Conservation (phyloP, 2,888 invertebrate species). For the Minunthozetes semirufus region DNA sequence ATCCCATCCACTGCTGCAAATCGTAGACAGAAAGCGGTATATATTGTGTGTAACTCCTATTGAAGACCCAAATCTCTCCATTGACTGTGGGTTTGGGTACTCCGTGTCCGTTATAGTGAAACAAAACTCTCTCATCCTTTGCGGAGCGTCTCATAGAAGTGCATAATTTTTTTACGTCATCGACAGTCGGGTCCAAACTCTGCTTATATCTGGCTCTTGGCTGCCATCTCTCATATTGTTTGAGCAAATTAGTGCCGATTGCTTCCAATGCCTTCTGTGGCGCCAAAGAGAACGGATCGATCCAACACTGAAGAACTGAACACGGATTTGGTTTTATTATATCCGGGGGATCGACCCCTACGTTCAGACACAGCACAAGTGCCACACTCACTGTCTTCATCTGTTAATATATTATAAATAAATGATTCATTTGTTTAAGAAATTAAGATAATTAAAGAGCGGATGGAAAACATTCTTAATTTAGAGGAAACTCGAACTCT, state of each 20-base stretch:
- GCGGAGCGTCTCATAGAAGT: constrained; percentile 88
- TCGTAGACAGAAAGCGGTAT: constrained; percentile 98
- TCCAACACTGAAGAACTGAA: constrained; percentile 93
- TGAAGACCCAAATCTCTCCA: constrained; percentile 99
- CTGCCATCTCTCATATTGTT: constrained; percentile 98
- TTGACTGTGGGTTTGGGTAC: constrained; percentile 96
- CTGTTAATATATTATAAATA: constrained; percentile 51
- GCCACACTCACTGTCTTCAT: constrained; percentile 99
- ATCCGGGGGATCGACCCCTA: constrained; percentile 99
- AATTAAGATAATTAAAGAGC: background rate
- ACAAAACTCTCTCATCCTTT: constrained; percentile 94
- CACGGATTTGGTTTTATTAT: constrained; percentile 94
- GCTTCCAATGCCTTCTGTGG: constrained; percentile 85
- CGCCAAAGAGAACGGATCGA: constrained; percentile 77
- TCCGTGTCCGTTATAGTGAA: constrained; percentile 99
- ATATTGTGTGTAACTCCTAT: constrained; percentile 96
- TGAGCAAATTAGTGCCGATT: constrained; percentile 82
- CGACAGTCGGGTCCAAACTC: constrained; percentile 91
- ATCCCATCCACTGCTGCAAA: constrained; percentile 98
- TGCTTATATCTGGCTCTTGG: constrained; percentile 95
- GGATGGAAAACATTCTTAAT: background rate
- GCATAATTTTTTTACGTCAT: constrained; percentile 95
- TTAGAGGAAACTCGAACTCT: no score
- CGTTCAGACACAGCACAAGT: constrained; percentile 90
- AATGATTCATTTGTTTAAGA: background rate